Percentiles rank a stretch among this genome's conserved stretches.
These are phyloP conservation scores for Acleris emargana DNA, from an alignment of 2,888 invertebrate genomes.

Conservation along the genomic window DNA sequence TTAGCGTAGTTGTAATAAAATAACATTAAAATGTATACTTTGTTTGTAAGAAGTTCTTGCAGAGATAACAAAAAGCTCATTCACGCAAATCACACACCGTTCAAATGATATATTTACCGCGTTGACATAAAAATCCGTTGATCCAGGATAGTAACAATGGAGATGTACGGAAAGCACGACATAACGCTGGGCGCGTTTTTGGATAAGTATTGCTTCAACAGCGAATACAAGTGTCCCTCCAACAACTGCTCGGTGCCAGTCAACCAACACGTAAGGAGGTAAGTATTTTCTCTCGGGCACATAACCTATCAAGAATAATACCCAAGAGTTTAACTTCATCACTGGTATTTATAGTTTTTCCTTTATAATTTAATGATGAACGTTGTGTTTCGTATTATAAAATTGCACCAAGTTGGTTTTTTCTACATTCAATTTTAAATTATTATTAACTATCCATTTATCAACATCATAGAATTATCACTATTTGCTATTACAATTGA, in stretches of 20 bases:
- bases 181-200: constrained; percentile 97
- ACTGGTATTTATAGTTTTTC: background rate
- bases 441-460: background rate
- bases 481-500: background rate
- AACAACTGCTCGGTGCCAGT: constrained; percentile 91
- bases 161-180: constrained; percentile 97
- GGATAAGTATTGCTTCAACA: constrained; percentile 95
- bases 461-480: background rate
- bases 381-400: background rate
- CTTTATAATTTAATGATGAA: background rate
- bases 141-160: constrained; percentile 93
- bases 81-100: background rate
- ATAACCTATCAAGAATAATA: background rate
- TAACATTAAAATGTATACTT: background rate
- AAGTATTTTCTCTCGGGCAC: constrained; percentile 21
- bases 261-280: constrained; percentile 92
- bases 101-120: background rate
- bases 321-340: background rate
- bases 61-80: background rate
- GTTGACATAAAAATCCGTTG: background rate
- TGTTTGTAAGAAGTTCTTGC: background rate
- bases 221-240: constrained; percentile 92
- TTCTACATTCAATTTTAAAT: too few relatives aligned
- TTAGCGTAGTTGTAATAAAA: too few relatives aligned
- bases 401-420: background rate